A percentile compares a stretch with the other conserved stretches of the same genome.
Conservation (phyloP, 2,888 invertebrate species). For the Biston betularia region DNA sequence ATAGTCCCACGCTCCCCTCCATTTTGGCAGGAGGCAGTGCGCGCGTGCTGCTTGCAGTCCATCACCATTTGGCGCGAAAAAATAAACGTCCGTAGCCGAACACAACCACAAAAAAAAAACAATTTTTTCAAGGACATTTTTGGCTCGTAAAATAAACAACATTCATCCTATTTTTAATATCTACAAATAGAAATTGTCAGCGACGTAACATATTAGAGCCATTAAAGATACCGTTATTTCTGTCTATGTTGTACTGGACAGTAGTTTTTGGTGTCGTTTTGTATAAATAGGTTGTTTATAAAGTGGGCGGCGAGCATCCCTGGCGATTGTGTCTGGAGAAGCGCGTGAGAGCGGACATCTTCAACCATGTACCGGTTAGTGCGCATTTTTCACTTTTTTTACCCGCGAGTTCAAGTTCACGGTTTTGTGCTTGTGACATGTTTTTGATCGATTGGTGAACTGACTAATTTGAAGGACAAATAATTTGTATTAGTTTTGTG, state of each 20-base stretch:
- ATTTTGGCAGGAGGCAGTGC: slow-evolving; percentile 45
- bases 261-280: slow-evolving; percentile 55
- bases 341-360: slow-evolving; percentile 52
- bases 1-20: slow-evolving; percentile 51
- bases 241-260: slow-evolving; percentile 24
- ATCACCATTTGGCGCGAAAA: slow-evolving; percentile 64
- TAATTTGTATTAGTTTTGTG: too few species aligned
- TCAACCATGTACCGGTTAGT: slow-evolving; percentile 77
- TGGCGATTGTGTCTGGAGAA: slow-evolving; percentile 57
- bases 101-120: slow-evolving; percentile 9
- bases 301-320: slow-evolving; percentile 63
- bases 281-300: slow-evolving; percentile 70
- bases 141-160: slow-evolving; percentile 1
- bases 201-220: slow-evolving; percentile 5
- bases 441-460: slow-evolving; percentile 35
- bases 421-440: slow-evolving; percentile 28
- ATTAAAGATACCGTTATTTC: slow-evolving; percentile 28
- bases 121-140: slow-evolving; percentile 4
- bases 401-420: slow-evolving; percentile 40
- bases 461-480: too few species aligned
- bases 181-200: not conserved
- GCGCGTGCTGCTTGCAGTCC: slow-evolving; percentile 49
- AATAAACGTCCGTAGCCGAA: slow-evolving; percentile 47
- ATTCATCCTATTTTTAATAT: not conserved
- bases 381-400: slow-evolving; percentile 51